Conservation (phyloP, 1,140 invertebrate species). For the Coenobita brevimanus region DNA sequence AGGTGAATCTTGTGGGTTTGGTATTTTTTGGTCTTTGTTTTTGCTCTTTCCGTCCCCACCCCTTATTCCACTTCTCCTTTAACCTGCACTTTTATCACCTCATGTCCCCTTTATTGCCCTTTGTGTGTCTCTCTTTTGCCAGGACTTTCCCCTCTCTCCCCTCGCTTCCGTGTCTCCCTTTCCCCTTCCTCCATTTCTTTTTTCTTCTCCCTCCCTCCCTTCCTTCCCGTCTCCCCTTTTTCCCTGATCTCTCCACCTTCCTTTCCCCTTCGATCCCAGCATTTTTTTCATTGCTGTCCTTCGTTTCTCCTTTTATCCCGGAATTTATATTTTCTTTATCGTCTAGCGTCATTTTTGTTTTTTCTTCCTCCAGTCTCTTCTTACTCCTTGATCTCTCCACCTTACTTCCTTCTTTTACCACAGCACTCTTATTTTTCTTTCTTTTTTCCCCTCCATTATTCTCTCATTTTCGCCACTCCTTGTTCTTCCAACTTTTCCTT, state of each 20-base stretch:
- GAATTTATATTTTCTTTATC: neutral
- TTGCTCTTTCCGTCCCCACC: neutral
- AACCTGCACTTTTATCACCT: neutral
- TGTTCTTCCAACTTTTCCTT: neutral
- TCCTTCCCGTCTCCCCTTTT: too few species aligned
- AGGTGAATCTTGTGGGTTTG: too few species aligned
- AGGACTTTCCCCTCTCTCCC: neutral
- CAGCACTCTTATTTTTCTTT: neutral
- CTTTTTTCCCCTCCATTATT: too few species aligned
- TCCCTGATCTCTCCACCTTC: too few species aligned
- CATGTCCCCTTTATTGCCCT: neutral
- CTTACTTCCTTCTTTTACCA: neutral
- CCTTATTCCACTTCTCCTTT: neutral
- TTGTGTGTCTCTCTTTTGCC: neutral
- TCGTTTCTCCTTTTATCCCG: neutral
- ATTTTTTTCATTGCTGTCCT: too few species aligned
- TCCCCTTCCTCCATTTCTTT: neutral
- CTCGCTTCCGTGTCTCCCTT: neutral
- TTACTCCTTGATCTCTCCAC: neutral
- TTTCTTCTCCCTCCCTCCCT: neutral
- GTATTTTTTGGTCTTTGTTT: neutral
- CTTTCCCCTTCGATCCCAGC: too few species aligned
- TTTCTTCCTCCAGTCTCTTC: too few species aligned
- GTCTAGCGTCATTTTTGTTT: neutral
- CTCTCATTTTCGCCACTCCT: neutral